phyloP scores from a whole-genome alignment of 2,888 invertebrate species.

The Sclerodermus sp. region DNA sequence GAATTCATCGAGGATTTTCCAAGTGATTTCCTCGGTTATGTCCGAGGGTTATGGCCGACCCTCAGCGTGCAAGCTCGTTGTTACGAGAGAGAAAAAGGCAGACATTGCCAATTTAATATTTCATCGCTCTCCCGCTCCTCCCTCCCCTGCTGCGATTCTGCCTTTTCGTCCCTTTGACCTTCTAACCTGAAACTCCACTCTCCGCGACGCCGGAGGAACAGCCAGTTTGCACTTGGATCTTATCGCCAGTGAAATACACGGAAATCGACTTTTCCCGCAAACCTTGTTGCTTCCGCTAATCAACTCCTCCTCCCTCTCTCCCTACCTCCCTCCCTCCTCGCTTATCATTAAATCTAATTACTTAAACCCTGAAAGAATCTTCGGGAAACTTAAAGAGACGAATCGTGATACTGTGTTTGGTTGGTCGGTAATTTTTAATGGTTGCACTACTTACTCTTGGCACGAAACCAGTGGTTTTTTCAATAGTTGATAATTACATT shows the following conservation, averaged over 20 bases:
- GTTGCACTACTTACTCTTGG: too few relatives aligned
- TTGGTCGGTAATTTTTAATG: too few relatives aligned
- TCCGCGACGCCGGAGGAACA: constrained; percentile 11
- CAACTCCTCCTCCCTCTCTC: too few relatives aligned
- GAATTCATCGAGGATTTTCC: constrained; percentile 48
- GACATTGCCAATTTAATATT: constrained; percentile 34
- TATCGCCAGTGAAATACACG: constrained; percentile 12
- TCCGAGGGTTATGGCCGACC: constrained; percentile 33
- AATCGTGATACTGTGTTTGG: too few relatives aligned
- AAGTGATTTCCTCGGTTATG: constrained; percentile 46
- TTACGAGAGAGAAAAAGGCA: constrained; percentile 23
- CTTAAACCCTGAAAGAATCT: too few relatives aligned
- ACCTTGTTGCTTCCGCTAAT: too few relatives aligned
- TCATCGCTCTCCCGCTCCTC: constrained; percentile 11
- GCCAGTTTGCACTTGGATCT: constrained; percentile 20
- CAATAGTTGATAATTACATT: neutral
- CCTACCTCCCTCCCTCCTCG: too few relatives aligned
- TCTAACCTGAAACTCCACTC: constrained; percentile 13
- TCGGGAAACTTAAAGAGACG: too few relatives aligned
- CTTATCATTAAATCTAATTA: too few relatives aligned
- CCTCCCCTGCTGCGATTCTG: neutral
- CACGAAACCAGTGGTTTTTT: too few relatives aligned
- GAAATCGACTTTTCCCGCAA: neutral
- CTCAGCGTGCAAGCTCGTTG: constrained; percentile 22
- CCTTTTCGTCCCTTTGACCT: neutral